A percentile compares a stretch with the other conserved stretches of the same genome.
Conservation (phyloP, 2,888 invertebrate genomes). For the Meiosimyza platycephala region DNA sequence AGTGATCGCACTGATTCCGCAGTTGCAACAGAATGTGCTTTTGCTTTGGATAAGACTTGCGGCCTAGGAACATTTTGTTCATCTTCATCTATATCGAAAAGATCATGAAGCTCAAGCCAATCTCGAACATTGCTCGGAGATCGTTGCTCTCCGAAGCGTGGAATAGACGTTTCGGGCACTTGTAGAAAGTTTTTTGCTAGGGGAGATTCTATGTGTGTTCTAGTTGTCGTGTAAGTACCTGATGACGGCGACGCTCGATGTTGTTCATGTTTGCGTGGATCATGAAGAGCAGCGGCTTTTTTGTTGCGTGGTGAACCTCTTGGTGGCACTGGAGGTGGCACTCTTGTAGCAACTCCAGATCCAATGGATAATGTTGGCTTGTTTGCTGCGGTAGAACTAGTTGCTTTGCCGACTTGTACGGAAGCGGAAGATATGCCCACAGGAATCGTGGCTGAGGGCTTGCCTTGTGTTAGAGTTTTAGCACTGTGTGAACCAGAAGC, state of each 20-base stretch:
- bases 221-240: slow-evolving; percentile 51
- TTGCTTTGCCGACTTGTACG: not conserved
- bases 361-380: slow-evolving; percentile 72
- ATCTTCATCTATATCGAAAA: slow-evolving; percentile 51
- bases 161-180: slow-evolving; percentile 53
- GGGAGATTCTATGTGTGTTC: slow-evolving; percentile 44
- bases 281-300: slow-evolving; percentile 47
- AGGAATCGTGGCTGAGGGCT: slow-evolving; percentile 65
- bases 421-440: slow-evolving; percentile 76
- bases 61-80: slow-evolving; percentile 17
- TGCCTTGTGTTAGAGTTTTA: slow-evolving; percentile 17
- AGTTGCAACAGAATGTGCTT: slow-evolving; percentile 30
- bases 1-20: slow-evolving; percentile 45
- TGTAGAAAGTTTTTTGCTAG: slow-evolving; percentile 45
- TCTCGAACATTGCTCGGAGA: slow-evolving; percentile 66
- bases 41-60: not conserved
- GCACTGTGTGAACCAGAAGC: slow-evolving; percentile 51
- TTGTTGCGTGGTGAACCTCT: slow-evolving; percentile 78
- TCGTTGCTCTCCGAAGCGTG: slow-evolving; percentile 63
- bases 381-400: not conserved
- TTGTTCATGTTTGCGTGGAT: slow-evolving; percentile 36
- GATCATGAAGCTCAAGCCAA: slow-evolving; percentile 65
- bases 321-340: slow-evolving; percentile 90
- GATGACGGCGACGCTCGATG: slow-evolving; percentile 51
- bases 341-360: slow-evolving; percentile 75